Percentiles rank a stretch among this genome's conserved stretches.
Conservation (phyloP, 2,888 invertebrate species). For the Colostygia pectinataria region DNA sequence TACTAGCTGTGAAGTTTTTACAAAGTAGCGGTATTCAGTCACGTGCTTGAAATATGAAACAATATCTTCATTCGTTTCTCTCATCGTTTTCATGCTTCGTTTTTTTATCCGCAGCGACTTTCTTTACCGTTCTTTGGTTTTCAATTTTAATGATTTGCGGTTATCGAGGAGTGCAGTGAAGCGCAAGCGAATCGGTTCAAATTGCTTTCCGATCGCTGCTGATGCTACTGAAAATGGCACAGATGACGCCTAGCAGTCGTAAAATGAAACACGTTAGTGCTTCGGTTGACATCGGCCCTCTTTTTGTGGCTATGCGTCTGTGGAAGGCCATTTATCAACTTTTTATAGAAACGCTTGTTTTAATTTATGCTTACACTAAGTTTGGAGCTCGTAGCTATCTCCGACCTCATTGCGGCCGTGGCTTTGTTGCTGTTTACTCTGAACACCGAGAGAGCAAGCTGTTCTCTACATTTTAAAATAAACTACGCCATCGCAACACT, state of each 20-base stretch:
- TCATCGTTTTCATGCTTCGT: slow-evolving; percentile 25
- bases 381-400: slow-evolving; percentile 70
- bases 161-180: slow-evolving; percentile 29
- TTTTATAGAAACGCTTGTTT: slow-evolving; percentile 79
- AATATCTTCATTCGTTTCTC: slow-evolving; percentile 28
- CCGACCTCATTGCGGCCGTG: slow-evolving; percentile 72
- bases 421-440: slow-evolving; percentile 65
- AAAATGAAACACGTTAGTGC: slow-evolving; percentile 79
- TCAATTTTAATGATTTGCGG: slow-evolving; percentile 26
- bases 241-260: slow-evolving; percentile 70
- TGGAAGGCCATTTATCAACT: slow-evolving; percentile 79
- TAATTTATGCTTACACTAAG: slow-evolving; percentile 80
- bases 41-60: slow-evolving; percentile 27
- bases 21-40: slow-evolving; percentile 32
- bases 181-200: slow-evolving; percentile 35
- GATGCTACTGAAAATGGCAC: slow-evolving; percentile 60
- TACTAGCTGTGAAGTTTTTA: slow-evolving; percentile 32
- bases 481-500: slow-evolving; percentile 40
- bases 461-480: slow-evolving; percentile 52
- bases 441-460: slow-evolving; percentile 48
- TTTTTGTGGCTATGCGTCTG: slow-evolving; percentile 75
- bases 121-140: slow-evolving; percentile 26
- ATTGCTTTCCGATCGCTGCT: slow-evolving; percentile 41
- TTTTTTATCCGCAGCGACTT: slow-evolving; percentile 16
- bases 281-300: slow-evolving; percentile 70